Conservation (phyloP, 2,113 vertebrate species). For the Theristicus caerulescens region DNA sequence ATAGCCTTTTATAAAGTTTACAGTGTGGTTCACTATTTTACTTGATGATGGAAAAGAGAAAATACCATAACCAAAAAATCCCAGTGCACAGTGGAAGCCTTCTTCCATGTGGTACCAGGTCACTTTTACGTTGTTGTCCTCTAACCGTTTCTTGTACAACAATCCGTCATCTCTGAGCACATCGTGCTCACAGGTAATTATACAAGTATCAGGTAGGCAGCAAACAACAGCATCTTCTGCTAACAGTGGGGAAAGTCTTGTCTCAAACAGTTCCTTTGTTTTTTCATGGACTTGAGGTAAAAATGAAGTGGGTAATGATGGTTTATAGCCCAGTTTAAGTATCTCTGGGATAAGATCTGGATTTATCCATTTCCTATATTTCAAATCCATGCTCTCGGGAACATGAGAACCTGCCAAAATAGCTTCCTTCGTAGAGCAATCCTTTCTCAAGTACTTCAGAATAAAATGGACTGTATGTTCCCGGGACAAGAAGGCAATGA, state of each 20-base stretch:
- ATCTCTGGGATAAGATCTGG: not conserved
- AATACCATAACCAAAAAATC: slow-evolving; percentile 15
- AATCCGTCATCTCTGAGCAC: slow-evolving; percentile 18
- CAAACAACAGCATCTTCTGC: slow-evolving; percentile 15
- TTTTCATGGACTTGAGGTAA: not conserved
- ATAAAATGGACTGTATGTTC: not conserved
- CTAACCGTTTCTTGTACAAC: slow-evolving; percentile 12
- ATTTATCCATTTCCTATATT: not conserved
- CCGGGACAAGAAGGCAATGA: not conserved
- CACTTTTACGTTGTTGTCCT: not conserved
- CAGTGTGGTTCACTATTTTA: not conserved
- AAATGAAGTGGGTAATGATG: not conserved
- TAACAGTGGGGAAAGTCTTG: not conserved
- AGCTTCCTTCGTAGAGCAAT: not conserved
- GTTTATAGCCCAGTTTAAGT: not conserved
- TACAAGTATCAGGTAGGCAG: not conserved
- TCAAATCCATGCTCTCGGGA: not conserved
- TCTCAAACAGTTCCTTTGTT: not conserved
- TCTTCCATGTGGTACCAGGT: not conserved
- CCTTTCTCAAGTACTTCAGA: slow-evolving; percentile 16
- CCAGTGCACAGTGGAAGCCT: not conserved
- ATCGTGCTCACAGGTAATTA: slow-evolving; percentile 1
- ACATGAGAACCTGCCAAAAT: slow-evolving; percentile 2
- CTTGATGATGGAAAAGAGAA: slow-evolving; percentile 32
- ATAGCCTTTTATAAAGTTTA: slow-evolving; percentile 19